Conservation (phyloP, 2,797 vertebrate genomes). For the Protonibea diacanthus region DNA sequence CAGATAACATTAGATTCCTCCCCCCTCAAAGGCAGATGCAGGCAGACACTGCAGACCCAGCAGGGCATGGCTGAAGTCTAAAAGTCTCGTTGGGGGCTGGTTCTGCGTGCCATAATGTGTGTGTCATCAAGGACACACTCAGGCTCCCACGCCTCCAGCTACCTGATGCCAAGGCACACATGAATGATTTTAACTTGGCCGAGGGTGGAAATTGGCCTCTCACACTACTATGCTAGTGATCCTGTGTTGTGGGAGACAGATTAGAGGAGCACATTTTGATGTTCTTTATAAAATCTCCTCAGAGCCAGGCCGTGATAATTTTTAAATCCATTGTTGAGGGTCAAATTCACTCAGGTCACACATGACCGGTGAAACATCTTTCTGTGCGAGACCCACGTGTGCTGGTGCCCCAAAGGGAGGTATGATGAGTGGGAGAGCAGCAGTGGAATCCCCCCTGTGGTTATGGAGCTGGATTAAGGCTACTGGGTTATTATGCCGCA, state of each 20-base stretch:
- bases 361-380: constrained; percentile 15
- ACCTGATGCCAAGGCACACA: constrained; percentile 55
- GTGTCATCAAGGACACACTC: constrained; percentile 38
- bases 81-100: neutral
- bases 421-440: constrained; percentile 38
- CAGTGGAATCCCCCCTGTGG: constrained; percentile 62
- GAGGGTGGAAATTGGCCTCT: constrained; percentile 24
- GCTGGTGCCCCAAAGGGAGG: constrained; percentile 35
- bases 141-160: constrained; percentile 46
- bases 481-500: constrained; percentile 80
- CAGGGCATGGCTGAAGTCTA: constrained; percentile 10
- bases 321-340: neutral
- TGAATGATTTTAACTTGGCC: constrained; percentile 51
- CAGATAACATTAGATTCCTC: constrained; percentile 63
- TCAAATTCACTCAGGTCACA: constrained; percentile 13
- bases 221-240: constrained; percentile 13
- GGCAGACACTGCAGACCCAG: constrained; percentile 38
- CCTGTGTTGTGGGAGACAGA: constrained; percentile 1
- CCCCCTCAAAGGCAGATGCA: constrained; percentile 41
- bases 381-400: neutral
- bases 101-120: constrained; percentile 34
- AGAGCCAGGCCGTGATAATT: neutral
- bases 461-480: constrained; percentile 78
- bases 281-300: constrained; percentile 6
- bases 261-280: constrained; percentile 16